Conservation (phyloP, 2,888 invertebrate species). For the Nomada goodeniana region DNA sequence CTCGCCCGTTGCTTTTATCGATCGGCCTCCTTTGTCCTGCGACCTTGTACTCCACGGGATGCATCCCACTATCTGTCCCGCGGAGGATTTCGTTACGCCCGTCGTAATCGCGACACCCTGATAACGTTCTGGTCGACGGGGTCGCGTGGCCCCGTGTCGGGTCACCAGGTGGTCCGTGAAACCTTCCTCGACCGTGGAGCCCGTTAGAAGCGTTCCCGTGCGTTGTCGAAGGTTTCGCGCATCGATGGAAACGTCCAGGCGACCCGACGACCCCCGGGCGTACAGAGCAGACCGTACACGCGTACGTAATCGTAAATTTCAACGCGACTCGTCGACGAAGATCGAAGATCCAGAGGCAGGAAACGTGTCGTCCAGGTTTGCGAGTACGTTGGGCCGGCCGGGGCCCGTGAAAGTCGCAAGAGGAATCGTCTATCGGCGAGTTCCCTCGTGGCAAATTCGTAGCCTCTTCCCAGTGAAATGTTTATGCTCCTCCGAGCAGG, state of each 20-base stretch:
- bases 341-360: constrained; percentile 43
- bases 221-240: too few relatives aligned
- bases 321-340: constrained; percentile 17
- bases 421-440: constrained; percentile 45
- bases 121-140: background rate
- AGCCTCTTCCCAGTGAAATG: constrained; percentile 61
- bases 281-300: constrained; percentile 8
- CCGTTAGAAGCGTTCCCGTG: too few relatives aligned
- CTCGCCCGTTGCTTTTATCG: constrained; percentile 69
- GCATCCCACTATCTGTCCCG: constrained; percentile 13
- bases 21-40: constrained; percentile 65
- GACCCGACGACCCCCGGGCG: too few relatives aligned
- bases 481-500: constrained; percentile 57
- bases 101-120: background rate
- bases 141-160: too few relatives aligned
- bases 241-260: too few relatives aligned
- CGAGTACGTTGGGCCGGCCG: constrained; percentile 15
- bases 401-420: constrained; percentile 53
- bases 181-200: too few relatives aligned
- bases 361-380: constrained; percentile 22
- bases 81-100: background rate
- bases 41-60: constrained; percentile 67
- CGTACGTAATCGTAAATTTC: constrained; percentile 20
- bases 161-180: too few relatives aligned
- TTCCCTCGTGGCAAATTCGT: constrained; percentile 58